A percentile compares a stretch with the other conserved stretches of the same genome.
phyloP scores from a whole-genome alignment of 1,140 invertebrate species.

The Notospermus geniculatus region DNA sequence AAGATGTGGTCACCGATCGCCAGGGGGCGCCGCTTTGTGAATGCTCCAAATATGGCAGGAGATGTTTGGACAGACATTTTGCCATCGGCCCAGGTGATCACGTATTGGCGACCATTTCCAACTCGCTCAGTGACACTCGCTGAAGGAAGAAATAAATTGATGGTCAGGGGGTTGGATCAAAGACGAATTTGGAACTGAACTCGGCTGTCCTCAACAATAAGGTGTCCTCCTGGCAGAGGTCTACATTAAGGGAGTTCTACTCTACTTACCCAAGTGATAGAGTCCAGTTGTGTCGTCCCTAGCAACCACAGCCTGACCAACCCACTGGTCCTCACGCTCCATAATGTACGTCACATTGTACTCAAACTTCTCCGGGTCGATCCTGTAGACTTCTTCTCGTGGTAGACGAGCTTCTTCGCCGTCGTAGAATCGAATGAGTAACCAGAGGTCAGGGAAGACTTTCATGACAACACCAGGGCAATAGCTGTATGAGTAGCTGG shows the following conservation, averaged over 20 bases:
- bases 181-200: neutral
- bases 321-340: constrained; percentile 30
- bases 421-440: constrained; percentile 40
- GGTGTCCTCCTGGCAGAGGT: too few species aligned
- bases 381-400: constrained; percentile 33
- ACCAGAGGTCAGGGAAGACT: constrained; percentile 21
- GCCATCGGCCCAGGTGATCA: constrained; percentile 34
- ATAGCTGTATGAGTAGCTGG: constrained; percentile 40
- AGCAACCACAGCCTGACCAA: constrained; percentile 40
- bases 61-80: constrained; percentile 28
- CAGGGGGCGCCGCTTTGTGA: constrained; percentile 27
- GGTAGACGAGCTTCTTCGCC: constrained; percentile 22
- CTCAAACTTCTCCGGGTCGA: constrained; percentile 35
- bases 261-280: constrained; percentile 37
- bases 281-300: constrained; percentile 36
- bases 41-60: constrained; percentile 40
- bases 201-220: too few species aligned
- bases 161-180: neutral
- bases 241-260: too few species aligned
- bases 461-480: constrained; percentile 36
- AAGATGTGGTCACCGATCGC: constrained; percentile 29
- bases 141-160: constrained; percentile 16
- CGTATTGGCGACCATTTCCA: constrained; percentile 27
- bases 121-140: constrained; percentile 20
- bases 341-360: constrained; percentile 37